A percentile compares a stretch with the other conserved stretches of the same genome.
phyloP scores from a whole-genome alignment of 2,888 invertebrate species.

The Lingula anatina region DNA sequence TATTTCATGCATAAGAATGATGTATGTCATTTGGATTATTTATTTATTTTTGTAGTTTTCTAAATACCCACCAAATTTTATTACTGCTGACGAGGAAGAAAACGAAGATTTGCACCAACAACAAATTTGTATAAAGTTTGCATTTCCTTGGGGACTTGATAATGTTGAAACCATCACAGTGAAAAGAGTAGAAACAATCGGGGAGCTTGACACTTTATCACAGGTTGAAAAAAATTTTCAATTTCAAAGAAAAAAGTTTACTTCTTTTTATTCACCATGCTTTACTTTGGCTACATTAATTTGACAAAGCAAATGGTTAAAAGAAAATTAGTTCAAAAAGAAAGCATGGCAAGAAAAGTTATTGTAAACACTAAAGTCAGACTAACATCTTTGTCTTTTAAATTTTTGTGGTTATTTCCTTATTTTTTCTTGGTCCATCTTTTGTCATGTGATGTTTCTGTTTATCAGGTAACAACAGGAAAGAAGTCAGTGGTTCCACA shows the following conservation, averaged over 20 bases:
- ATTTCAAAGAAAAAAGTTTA: too few species aligned
- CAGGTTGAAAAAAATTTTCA: too few species aligned
- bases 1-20: too few species aligned
- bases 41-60: slow-evolving; percentile 21
- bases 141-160: slow-evolving; percentile 34
- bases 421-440: background rate
- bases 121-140: slow-evolving; percentile 21
- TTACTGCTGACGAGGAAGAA: slow-evolving; percentile 9
- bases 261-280: too few species aligned
- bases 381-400: too few species aligned
- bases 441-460: slow-evolving; percentile 5
- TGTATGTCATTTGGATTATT: too few species aligned
- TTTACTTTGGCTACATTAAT: too few species aligned
- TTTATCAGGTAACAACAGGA: slow-evolving; percentile 14
- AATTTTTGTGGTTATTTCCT: too few species aligned
- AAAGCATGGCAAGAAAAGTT: too few species aligned
- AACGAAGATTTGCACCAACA: slow-evolving; percentile 6
- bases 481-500: slow-evolving; percentile 19
- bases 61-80: slow-evolving; percentile 26
- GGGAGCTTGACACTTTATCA: slow-evolving; percentile 5
- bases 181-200: slow-evolving; percentile 18
- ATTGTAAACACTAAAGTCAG: too few species aligned
- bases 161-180: slow-evolving; percentile 28
- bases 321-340: too few species aligned
- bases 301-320: too few species aligned